Conservation (phyloP, 2,888 invertebrate species). For the Hybos culiciformis region DNA sequence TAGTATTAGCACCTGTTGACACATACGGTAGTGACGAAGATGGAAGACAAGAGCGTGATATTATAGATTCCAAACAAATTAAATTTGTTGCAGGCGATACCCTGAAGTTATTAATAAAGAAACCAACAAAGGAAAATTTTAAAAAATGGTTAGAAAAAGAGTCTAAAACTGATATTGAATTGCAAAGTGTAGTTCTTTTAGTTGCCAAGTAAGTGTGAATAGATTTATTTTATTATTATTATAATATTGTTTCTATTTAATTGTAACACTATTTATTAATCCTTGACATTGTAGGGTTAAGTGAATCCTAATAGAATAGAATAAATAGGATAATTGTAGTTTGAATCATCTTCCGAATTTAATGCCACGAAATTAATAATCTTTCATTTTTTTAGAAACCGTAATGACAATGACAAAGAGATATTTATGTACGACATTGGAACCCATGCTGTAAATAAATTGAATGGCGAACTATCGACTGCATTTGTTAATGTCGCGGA, state of each 20-base stretch:
- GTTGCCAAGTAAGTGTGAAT: conserved; percentile 67
- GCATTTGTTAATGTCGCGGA: conserved; percentile 80
- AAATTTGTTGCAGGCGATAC: conserved; percentile 61
- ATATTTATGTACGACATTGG: conserved; percentile 78
- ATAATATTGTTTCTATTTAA: no score
- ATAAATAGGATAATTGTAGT: no score
- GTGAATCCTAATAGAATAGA: no score
- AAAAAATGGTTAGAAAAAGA: conserved; percentile 68
- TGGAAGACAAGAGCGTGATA: conserved; percentile 41
- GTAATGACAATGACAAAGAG: conserved; percentile 46
- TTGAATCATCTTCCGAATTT: no score
- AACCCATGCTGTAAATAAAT: conserved; percentile 58
- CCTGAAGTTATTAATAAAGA: conserved; percentile 58
- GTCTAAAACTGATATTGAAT: conserved; percentile 55
- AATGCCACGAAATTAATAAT: no score
- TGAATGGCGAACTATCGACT: conserved; percentile 67
- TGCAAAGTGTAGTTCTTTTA: conserved; percentile 68
- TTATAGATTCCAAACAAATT: conserved; percentile 49
- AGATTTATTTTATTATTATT: background rate
- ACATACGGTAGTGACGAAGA: conserved; percentile 36
- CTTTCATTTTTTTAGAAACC: conserved; percentile 18
- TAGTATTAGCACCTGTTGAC: conserved; percentile 70
- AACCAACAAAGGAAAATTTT: conserved; percentile 64
- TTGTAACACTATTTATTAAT: no score
- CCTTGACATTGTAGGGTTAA: no score